Percentiles rank a stretch among this genome's conserved stretches.
Conservation (phyloP, 2,888 invertebrate genomes). For the Drosophila flavopinicola region DNA sequence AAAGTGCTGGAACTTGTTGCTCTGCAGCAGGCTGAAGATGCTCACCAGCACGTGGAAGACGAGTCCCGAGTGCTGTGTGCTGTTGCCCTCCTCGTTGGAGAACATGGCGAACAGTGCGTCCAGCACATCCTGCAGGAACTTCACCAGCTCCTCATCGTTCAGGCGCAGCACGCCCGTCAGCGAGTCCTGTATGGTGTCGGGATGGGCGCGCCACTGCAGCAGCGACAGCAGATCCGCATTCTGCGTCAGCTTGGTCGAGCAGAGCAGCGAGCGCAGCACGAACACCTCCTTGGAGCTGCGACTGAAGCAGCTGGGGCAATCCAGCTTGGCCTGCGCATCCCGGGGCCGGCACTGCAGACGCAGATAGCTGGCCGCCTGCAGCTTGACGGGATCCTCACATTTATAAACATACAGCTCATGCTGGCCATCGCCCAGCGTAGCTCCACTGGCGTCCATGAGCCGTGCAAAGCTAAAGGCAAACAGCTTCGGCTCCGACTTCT, state of each 20-base stretch:
- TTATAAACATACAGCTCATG: constrained; percentile 97
- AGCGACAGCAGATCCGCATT: constrained; percentile 95
- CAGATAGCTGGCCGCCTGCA: constrained; percentile 87
- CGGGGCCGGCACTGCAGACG: constrained; percentile 87
- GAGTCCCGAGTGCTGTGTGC: constrained; percentile 94
- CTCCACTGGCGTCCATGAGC: constrained; percentile 95
- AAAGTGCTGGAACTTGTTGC: constrained; percentile 96
- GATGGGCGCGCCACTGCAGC: constrained; percentile 95
- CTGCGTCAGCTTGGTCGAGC: constrained; percentile 98
- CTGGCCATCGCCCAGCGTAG: constrained; percentile 93
- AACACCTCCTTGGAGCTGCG: constrained; percentile 94
- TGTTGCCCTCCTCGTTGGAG: constrained; percentile 95
- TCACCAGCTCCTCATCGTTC: constrained; percentile 96
- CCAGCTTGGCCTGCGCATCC: constrained; percentile 86
- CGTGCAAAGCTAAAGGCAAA: constrained; percentile 96
- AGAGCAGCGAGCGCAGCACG: constrained; percentile 92
- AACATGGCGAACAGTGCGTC: constrained; percentile 97
- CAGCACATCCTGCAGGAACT: constrained; percentile 96
- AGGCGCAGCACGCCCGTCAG: constrained; percentile 91
- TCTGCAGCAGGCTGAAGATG: constrained; percentile 95
- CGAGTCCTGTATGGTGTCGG: constrained; percentile 94
- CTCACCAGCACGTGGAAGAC: constrained; percentile 97
- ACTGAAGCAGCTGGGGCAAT: constrained; percentile 87
- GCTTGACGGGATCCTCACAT: constrained; percentile 91
- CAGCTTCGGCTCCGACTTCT: constrained; percentile 95